These are phyloP conservation scores for Macrotrachela quadricornifera DNA, from an alignment of 1,140 invertebrate genomes.

Conservation along the genomic window DNA sequence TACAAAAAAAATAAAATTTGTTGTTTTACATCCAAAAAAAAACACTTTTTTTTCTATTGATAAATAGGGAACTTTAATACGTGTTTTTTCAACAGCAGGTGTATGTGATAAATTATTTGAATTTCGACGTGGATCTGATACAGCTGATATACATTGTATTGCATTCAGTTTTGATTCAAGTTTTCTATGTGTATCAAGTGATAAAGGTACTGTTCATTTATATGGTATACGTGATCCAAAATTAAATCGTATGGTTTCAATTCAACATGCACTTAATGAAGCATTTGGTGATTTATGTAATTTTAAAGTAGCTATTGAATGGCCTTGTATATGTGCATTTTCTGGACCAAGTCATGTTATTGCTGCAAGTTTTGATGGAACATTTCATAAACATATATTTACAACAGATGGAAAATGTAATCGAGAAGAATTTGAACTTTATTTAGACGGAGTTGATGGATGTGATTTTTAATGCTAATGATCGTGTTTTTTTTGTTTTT, in stretches of 20 bases:
- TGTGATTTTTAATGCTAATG: conserved; percentile 1
- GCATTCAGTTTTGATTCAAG: conserved; percentile 61
- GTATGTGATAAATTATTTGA: conserved; percentile 39
- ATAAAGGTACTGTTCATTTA: conserved; percentile 79
- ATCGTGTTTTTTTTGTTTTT: too few species aligned
- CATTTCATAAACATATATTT: conserved; percentile 66
- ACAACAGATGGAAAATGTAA: conserved; percentile 7
- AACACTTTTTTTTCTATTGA: background rate
- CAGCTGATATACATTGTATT: conserved; percentile 44
- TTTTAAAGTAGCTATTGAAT: conserved; percentile 58
- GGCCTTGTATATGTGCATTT: conserved; percentile 68
- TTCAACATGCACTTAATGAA: conserved; percentile 49
- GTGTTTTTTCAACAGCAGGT: conserved; percentile 44
- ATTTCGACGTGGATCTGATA: conserved; percentile 58
- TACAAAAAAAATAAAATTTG: too few species aligned
- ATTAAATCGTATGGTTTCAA: conserved; percentile 33
- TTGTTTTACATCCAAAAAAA: background rate
- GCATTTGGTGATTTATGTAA: conserved; percentile 31
- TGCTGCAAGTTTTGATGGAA: conserved; percentile 67
- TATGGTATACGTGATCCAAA: conserved; percentile 54
- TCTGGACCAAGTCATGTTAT: conserved; percentile 43
- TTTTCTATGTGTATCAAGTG: conserved; percentile 66
- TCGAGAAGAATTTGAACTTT: conserved; percentile 5
- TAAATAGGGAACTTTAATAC: conserved; percentile 51
- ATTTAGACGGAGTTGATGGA: conserved; percentile 3